Evolutionary conservation across 2,113 vertebrate species (phyloP).

Genomic region (Montifringilla adamsi): DNA sequence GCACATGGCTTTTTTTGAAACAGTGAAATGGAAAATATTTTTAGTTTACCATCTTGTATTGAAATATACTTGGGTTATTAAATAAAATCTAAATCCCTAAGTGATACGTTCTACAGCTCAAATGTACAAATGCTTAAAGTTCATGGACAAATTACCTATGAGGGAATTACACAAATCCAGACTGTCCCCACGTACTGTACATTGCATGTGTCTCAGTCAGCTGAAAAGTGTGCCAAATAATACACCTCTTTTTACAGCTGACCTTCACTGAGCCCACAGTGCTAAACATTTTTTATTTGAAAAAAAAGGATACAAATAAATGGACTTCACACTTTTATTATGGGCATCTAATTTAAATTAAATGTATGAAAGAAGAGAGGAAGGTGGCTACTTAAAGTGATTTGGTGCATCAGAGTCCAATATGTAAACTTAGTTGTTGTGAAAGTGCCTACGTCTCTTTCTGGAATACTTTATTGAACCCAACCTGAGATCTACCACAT

Average conservation of each 20-base stretch:
- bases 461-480: background rate
- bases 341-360: background rate
- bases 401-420: background rate
- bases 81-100: slow-evolving; percentile 32
- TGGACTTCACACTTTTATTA: background rate
- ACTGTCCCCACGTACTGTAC: background rate
- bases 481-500: background rate
- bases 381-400: background rate
- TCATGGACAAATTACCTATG: background rate
- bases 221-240: background rate
- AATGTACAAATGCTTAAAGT: background rate
- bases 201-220: slow-evolving; percentile 4
- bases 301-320: background rate
- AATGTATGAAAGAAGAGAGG: background rate
- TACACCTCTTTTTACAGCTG: background rate
- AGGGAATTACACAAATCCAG: slow-evolving; percentile 8
- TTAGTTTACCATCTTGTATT: slow-evolving; percentile 52
- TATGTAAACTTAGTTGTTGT: background rate
- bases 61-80: slow-evolving; percentile 52
- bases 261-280: background rate
- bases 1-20: slow-evolving; percentile 58
- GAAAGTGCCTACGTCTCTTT: background rate
- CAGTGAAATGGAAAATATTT: slow-evolving; percentile 61
- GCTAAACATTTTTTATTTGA: background rate
- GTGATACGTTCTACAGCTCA: background rate